Conservation (phyloP, 2,113 vertebrate species). For the Psilopogon haemacephalus region DNA sequence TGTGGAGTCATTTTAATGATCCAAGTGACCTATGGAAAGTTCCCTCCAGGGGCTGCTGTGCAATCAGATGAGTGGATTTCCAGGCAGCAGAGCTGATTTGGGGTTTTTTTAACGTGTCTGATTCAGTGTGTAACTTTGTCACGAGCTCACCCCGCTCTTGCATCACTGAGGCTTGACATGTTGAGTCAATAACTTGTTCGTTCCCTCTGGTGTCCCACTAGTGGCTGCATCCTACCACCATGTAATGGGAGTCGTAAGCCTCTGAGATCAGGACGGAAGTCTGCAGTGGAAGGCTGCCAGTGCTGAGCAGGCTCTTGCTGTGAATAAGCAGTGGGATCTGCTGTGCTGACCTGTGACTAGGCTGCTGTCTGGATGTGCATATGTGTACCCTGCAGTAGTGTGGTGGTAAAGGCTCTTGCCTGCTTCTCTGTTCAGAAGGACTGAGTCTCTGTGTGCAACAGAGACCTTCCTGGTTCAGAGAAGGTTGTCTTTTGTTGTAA, state of each 20-base stretch:
- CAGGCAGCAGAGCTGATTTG: background rate
- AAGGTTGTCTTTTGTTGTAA: background rate
- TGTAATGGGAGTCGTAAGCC: background rate
- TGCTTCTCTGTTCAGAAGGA: background rate
- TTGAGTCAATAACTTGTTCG: background rate
- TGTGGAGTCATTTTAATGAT: background rate
- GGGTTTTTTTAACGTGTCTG: background rate
- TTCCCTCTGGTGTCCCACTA: background rate
- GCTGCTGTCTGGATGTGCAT: background rate
- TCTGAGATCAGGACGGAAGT: background rate
- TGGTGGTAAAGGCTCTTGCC: background rate
- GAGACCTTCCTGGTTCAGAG: background rate
- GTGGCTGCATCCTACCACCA: rapidly evolving
- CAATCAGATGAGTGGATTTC: background rate
- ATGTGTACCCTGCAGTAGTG: background rate
- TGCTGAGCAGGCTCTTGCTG: background rate
- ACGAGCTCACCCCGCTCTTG: background rate
- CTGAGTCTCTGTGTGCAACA: background rate
- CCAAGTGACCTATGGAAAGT: background rate
- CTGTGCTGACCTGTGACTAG: background rate
- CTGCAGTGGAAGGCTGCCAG: background rate
- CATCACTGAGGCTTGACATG: background rate
- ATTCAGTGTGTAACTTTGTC: slow-evolving; percentile 2
- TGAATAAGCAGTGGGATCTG: background rate
- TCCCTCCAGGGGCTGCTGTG: background rate